Evolutionary conservation across 2,888 invertebrate genomes (phyloP).

Genomic region (Pachycephus smyrnensis): DNA sequence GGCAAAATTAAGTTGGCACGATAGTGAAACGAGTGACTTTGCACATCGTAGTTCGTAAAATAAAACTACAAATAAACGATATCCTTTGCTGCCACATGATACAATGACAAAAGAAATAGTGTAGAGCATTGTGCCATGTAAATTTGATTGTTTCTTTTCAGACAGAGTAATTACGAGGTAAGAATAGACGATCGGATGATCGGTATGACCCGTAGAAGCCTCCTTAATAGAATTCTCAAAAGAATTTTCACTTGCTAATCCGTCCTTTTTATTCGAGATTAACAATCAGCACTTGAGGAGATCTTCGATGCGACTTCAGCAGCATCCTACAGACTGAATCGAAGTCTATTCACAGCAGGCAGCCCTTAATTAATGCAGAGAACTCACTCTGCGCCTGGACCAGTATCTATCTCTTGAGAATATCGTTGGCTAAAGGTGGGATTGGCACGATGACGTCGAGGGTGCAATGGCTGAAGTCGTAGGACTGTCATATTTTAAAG

Average conservation of each 20-base stretch:
- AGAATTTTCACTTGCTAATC: neutral
- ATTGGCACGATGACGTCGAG: neutral
- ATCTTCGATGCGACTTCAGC: neutral
- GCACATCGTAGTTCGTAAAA: no score
- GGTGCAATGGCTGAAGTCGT: neutral
- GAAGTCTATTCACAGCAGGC: neutral
- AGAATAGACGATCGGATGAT: no score
- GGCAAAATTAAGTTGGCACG: no score
- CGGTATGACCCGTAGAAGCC: no score
- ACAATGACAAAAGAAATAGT: no score
- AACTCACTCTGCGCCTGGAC: neutral
- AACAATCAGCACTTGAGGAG: neutral
- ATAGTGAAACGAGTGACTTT: no score
- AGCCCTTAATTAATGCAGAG: neutral
- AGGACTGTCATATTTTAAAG: neutral
- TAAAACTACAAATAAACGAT: no score
- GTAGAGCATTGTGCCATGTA: no score
- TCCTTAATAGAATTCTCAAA: neutral
- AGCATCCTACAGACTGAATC: neutral
- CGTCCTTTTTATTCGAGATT: neutral
- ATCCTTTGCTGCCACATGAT: no score
- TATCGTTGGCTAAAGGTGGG: neutral
- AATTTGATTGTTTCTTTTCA: no score
- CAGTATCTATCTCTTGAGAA: neutral
- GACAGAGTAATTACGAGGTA: no score